Evolutionary conservation across 2,888 invertebrate genomes (phyloP), one percentile per base, ranked within the genome.

Genomic region (Tethea ocularis): DNA sequence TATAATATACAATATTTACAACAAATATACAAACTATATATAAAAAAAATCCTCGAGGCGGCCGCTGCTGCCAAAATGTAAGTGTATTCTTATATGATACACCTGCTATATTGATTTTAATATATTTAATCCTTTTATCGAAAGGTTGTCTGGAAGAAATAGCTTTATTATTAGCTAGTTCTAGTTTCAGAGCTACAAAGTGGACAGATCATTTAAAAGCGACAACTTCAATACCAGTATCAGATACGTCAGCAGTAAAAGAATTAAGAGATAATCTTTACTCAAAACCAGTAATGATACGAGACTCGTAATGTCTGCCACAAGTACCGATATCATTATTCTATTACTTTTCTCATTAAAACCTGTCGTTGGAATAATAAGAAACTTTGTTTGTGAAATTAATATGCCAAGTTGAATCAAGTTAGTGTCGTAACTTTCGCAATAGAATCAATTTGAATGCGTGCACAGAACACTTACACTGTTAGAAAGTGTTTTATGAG

Each of bases 401-500:
- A 68, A 67, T 69, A 67, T 74, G 67, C 66, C 64, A 58, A 60
- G 61, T 54, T 58, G 60, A 59, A 56, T 64, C 58, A 58, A 70
- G 66, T 69, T 54, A 68, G 63, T 73, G 69, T 72, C 70, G 73
- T 74, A 75, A 75, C 67, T 75, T 72, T 75, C 68, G 76, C 72
- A 79, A 78, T 72, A 13, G 13, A 33, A 33, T 33, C 63, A 59
- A 65, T 65, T 71, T 64, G 63, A 71, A 73, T 73, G 66, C 73
- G 71, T 66, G 66, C 62, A 64, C 60, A 53, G 60, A 60, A 62
- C 64, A 65, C 64, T 68, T 67, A 61, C 62, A 67, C 60, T 64
- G 59, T 66, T 84, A 78, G 83, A 85, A 83, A 84, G 84, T 82
- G 78, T 75, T 79, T 71, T 69, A 69, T 61, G 61, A 60, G 61